Base-by-base conservation (phyloP, 2,888 invertebrate species). In the Alitta virens region DNA sequence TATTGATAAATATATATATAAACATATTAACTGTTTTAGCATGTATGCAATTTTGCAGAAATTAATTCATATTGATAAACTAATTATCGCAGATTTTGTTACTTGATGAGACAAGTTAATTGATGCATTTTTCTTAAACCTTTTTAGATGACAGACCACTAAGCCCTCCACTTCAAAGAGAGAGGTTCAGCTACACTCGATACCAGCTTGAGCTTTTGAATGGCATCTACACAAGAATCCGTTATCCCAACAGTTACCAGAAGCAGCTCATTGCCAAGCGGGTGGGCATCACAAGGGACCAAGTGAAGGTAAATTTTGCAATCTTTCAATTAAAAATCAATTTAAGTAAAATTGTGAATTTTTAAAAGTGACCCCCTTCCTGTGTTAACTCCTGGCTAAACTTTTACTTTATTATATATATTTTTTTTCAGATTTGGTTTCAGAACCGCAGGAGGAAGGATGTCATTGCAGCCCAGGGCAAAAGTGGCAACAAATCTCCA, bases 381-480 rank as follows among this genome's bases (percentile, higher is more conserved):
- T 40, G 16, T 14, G 16, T 40, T 12, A 40, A 16, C 42, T 40
- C n/a, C n/a, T n/a, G n/a, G n/a, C n/a, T n/a, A n/a, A n/a, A n/a
- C n/a, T n/a, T n/a, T n/a, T n/a, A n/a, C n/a, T n/a, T n/a, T n/a
- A n/a, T n/a, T n/a, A n/a, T 49, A 14, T 49, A 9, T 18, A 7
- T n/a, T 50, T 14, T 53, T 50, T 69, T 65, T 27, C 69, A 79
- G 78, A 77, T 78, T 7, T 79, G 79, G 80, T 80, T 80, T 63
- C 80, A 80, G 70, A 80, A 80, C 64, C 68, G 79, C 40, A 63
- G 80, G 46, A 66, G 80, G 26, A 79, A 79, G 63, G 80, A 79
- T 59, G 76, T 79, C 0, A 71, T 77, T 1, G 72, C 70, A 0
- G 72, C 68, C 42, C 49, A 50, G 23, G n/a, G n/a, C 5, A 52